A percentile compares a stretch with the other conserved stretches of the same genome.
phyloP scores from a whole-genome alignment of 2,888 invertebrate species.

The Drosophila pseudotalamancana region DNA sequence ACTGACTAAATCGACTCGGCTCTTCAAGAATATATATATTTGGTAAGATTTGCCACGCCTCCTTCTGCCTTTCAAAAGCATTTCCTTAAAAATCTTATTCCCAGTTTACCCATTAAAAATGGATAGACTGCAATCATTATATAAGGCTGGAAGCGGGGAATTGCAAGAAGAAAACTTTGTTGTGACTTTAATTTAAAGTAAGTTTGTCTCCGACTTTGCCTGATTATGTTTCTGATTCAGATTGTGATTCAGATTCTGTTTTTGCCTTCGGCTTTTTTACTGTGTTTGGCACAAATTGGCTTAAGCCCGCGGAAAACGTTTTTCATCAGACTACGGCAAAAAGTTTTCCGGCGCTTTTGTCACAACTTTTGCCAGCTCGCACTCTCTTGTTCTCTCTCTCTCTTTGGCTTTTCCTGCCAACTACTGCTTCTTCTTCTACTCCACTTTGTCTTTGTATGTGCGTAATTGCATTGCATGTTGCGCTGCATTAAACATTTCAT shows the following conservation, averaged over 20 bases:
- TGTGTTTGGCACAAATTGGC: slow-evolving; percentile 74
- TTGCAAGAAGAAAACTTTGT: slow-evolving; percentile 41
- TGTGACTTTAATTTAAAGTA: slow-evolving; percentile 61
- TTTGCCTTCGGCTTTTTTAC: slow-evolving; percentile 34
- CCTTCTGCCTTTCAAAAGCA: too few species aligned
- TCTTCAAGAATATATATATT: too few species aligned
- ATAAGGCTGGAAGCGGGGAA: slow-evolving; percentile 25
- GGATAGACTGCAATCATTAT: slow-evolving; percentile 60
- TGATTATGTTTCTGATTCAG: neutral
- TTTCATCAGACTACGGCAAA: slow-evolving; percentile 58
- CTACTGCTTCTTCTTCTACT: neutral
- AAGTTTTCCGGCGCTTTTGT: slow-evolving; percentile 69
- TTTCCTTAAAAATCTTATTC: too few species aligned
- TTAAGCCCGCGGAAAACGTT: slow-evolving; percentile 74
- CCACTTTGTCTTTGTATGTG: slow-evolving; percentile 18
- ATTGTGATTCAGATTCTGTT: slow-evolving; percentile 27
- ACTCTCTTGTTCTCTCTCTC: neutral
- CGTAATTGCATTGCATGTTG: slow-evolving; percentile 74
- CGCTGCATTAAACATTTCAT: slow-evolving; percentile 75
- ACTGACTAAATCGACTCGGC: too few species aligned
- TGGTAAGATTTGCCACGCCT: too few species aligned
- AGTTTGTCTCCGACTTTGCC: slow-evolving; percentile 37
- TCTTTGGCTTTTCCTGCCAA: neutral
- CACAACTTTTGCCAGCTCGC: slow-evolving; percentile 56
- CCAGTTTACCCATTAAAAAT: too few species aligned